Percentiles rank a stretch among this genome's conserved stretches.
Conservation (phyloP, 1,140 invertebrate species). For the Pseudomyrmex cubaensis region DNA sequence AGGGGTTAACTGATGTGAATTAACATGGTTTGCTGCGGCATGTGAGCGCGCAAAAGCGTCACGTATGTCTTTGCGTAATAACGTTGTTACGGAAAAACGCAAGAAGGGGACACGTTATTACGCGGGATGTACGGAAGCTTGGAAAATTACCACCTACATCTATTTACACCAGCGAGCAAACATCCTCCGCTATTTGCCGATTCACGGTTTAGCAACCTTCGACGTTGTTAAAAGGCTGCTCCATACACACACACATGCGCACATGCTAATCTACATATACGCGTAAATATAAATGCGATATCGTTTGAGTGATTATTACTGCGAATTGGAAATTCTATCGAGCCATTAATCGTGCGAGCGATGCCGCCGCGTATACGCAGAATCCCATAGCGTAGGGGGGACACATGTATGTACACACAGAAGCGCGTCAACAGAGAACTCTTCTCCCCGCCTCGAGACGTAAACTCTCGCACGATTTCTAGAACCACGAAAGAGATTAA, state of each 20-base stretch:
- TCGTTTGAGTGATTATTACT: conserved; percentile 32
- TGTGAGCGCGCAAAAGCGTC: not conserved
- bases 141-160: conserved; percentile 55
- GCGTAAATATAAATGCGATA: conserved; percentile 27
- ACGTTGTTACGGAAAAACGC: not conserved
- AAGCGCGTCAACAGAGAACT: not conserved
- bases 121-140: conserved; percentile 13
- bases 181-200: conserved; percentile 62
- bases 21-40: conserved; percentile 22
- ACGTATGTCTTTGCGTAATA: not conserved
- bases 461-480: conserved; percentile 11
- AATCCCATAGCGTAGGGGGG: not conserved
- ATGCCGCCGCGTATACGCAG: conserved; percentile 47
- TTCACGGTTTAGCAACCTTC: conserved; percentile 64
- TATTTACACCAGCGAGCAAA: conserved; percentile 51
- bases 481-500: too few relatives aligned
- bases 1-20: conserved; percentile 45
- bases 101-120: not conserved
- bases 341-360: conserved; percentile 51
- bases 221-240: conserved; percentile 53
- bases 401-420: too few relatives aligned
- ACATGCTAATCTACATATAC: not conserved
- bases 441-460: not conserved
- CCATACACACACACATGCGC: not conserved
- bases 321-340: conserved; percentile 42